Base-by-base conservation (phyloP, 2,888 invertebrate species). In the Drosophila anomelani region DNA sequence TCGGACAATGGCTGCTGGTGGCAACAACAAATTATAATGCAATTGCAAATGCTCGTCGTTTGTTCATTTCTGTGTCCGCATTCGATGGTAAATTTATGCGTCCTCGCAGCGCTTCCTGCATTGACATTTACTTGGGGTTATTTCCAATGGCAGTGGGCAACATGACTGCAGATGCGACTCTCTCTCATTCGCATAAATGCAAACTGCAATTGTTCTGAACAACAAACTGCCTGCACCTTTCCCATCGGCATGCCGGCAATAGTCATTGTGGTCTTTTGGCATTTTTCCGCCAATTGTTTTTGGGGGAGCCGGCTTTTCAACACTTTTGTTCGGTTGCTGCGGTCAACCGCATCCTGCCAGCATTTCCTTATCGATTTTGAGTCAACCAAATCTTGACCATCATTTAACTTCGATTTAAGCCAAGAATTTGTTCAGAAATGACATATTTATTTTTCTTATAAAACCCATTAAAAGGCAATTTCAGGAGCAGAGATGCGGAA, bases 101-200 rank as follows among this genome's bases (percentile, higher is more conserved):
- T 71, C 23, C 81, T 85, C 79, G 36, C 56, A 54, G 76, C 74
- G 70, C 76, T 83, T 83, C 79, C 82, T 76, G 81, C 79, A 84
- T 84, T 81, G 86, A 85, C 86, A 84, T 83, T 84, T 85, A 84
- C 86, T 84, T 85, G 85, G 86, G 64, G 77, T 85, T 85, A 79
- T 85, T 79, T 83, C 83, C 79, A 56, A 77, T 77, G 79, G 73
- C 36, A 29, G 23, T 9, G 41, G 54, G 32, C 55, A 20, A 20
- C 34, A 34, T 23, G 34, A 34, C 51, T 15, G 15, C 44, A 67
- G 55, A 77, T 44, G 51, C 55, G 13, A 49, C 66, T 17, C 39
- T 34, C 44, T 17, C 41, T 17, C 41, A 4, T 10, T 12, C 66
- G 55, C 67, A 55, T 56, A 49, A 73, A 58, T 56, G 73, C 63